phyloP scores from a whole-genome alignment of 2,888 invertebrate genomes.

The Agelastica alni region DNA sequence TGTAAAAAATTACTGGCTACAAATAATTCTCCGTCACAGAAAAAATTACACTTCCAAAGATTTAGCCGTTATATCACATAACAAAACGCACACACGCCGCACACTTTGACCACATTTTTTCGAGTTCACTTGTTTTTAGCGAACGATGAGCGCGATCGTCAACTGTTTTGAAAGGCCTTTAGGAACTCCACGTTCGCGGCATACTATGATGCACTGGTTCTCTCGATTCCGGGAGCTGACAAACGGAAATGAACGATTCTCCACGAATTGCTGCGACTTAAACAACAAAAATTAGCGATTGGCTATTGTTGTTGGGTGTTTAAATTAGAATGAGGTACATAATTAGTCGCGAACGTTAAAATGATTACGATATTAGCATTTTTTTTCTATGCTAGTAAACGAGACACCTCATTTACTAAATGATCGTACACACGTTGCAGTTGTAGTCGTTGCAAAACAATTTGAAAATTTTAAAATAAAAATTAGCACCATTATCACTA shows the following conservation, averaged over 20 bases:
- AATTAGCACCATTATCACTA: too few species aligned
- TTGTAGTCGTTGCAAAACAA: too few species aligned
- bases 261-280: constrained; percentile 10
- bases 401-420: too few species aligned
- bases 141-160: constrained; percentile 4
- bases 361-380: too few species aligned
- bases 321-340: constrained; percentile 10
- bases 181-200: constrained; percentile 14
- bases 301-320: constrained; percentile 6
- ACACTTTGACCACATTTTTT: constrained; percentile 17
- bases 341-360: too few species aligned
- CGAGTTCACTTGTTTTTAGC: constrained; percentile 14
- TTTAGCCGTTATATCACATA: background rate
- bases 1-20: background rate
- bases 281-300: constrained; percentile 7
- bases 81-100: background rate
- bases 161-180: constrained; percentile 13
- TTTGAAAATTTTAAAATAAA: too few species aligned
- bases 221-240: constrained; percentile 24
- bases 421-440: too few species aligned
- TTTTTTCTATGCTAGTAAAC: too few species aligned
- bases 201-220: constrained; percentile 20
- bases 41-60: background rate
- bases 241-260: constrained; percentile 13
- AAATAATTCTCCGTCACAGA: background rate